Evolutionary conservation across 2,888 invertebrate species (phyloP).

Genomic region (Hofmannophila pseudospretella): DNA sequence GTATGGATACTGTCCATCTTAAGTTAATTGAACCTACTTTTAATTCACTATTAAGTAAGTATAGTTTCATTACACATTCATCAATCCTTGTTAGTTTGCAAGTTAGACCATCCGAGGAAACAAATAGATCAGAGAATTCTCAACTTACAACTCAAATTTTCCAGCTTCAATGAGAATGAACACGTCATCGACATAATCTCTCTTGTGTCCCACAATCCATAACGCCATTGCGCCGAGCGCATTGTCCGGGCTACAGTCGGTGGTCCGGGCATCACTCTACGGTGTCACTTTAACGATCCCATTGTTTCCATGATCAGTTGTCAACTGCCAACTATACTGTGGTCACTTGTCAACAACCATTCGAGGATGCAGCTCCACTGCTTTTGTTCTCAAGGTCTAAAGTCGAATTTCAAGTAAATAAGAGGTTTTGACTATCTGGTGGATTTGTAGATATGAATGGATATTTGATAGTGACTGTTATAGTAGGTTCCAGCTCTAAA

Average conservation of each 20-base stretch:
- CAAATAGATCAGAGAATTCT: no score
- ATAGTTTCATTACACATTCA: no score
- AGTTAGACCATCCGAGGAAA: no score
- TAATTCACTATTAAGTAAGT: no score
- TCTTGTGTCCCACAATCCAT: conserved; percentile 22
- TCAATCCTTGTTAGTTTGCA: no score
- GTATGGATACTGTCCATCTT: no score
- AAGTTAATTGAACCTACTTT: no score
- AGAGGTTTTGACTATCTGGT: conserved; percentile 17
- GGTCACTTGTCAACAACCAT: conserved; percentile 20
- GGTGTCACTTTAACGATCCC: conserved; percentile 67
- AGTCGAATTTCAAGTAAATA: conserved; percentile 24
- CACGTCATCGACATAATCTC: conserved; percentile 6
- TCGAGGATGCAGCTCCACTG: conserved; percentile 6
- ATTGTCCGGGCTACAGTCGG: conserved; percentile 50
- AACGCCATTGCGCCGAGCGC: conserved; percentile 25
- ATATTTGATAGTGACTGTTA: conserved; percentile 52
- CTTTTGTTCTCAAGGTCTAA: conserved; percentile 22
- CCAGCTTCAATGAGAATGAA: neutral
- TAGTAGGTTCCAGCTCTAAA: conserved; percentile 57
- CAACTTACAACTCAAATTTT: neutral
- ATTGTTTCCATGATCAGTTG: conserved; percentile 69
- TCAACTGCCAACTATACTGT: conserved; percentile 52
- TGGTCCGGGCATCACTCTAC: conserved; percentile 64
- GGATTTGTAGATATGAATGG: conserved; percentile 52